phyloP scores from a whole-genome alignment of 2,113 vertebrate species.

The Garra rufa region DNA sequence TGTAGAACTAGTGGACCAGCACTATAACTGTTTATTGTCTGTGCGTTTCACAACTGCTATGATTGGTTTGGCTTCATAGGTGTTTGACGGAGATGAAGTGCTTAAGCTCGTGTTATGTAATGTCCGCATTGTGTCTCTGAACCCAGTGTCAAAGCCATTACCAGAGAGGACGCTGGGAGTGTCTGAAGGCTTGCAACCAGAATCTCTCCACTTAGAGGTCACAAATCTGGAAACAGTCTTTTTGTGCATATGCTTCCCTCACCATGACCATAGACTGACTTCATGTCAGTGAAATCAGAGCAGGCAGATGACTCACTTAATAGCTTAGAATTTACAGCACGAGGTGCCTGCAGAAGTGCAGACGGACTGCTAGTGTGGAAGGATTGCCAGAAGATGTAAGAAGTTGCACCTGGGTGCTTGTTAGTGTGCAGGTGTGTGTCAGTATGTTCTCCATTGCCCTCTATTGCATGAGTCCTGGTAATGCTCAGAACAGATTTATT shows the following conservation, averaged over 20 bases:
- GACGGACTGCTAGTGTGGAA: not conserved
- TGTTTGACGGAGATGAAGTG: slow-evolving; percentile 33
- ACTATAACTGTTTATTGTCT: slow-evolving; percentile 34
- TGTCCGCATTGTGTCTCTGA: slow-evolving; percentile 54
- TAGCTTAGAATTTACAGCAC: not conserved
- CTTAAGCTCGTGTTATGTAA: slow-evolving; percentile 36
- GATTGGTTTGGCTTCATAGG: slow-evolving; percentile 10
- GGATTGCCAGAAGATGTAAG: slow-evolving; percentile 15
- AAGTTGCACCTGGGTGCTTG: slow-evolving; percentile 13
- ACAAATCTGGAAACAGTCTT: slow-evolving; percentile 40
- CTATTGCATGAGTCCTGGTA: not conserved
- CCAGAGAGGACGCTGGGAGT: slow-evolving; percentile 49
- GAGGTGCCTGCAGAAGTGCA: not conserved
- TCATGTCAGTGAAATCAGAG: slow-evolving; percentile 7
- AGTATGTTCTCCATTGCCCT: no score
- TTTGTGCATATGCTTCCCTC: not conserved
- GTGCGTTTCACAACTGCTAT: slow-evolving; percentile 1
- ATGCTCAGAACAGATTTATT: slow-evolving; percentile 4
- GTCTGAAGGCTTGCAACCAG: slow-evolving; percentile 31
- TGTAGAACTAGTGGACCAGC: slow-evolving; percentile 33
- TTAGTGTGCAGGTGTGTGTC: not conserved
- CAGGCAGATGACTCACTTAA: slow-evolving; percentile 11
- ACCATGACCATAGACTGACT: slow-evolving; percentile 8
- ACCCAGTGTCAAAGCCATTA: slow-evolving; percentile 59
- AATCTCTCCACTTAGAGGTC: slow-evolving; percentile 26